Conservation (phyloP, 2,113 vertebrate species). For the Danio rerio region DNA sequence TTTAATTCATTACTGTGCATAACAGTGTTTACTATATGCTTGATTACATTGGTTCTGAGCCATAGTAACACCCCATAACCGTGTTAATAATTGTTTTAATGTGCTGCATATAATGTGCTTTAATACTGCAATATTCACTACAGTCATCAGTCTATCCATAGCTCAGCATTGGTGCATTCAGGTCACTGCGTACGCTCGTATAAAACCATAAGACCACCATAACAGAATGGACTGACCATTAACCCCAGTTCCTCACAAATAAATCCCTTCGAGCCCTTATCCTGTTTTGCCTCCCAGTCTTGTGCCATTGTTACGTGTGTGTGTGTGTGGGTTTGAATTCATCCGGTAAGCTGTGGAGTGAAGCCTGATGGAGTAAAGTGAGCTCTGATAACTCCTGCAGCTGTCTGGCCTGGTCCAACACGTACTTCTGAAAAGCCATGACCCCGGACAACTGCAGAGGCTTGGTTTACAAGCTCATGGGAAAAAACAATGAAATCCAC, state of each 20-base stretch:
- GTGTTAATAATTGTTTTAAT: not conserved
- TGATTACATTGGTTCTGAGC: not conserved
- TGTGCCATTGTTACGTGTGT: conserved; percentile 13
- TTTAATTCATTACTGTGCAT: not conserved
- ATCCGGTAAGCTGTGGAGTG: not conserved
- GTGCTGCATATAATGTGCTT: not conserved
- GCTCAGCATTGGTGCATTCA: not conserved
- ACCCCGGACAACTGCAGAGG: conserved; percentile 18
- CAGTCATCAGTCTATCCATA: not conserved
- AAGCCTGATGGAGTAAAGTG: not conserved
- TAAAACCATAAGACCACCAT: not conserved
- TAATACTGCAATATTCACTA: not conserved
- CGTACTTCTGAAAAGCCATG: not conserved
- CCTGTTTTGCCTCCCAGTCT: conserved; percentile 1
- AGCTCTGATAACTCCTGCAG: conserved; percentile 10
- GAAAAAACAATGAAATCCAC: conserved; percentile 10
- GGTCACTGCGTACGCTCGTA: not conserved
- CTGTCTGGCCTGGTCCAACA: conserved; percentile 14
- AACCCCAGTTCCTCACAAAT: conserved; percentile 5
- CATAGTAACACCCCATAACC: not conserved
- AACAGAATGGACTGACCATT: not conserved
- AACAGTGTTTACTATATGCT: not conserved
- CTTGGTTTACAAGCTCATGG: conserved; percentile 5
- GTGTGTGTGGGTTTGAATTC: conserved; percentile 2
- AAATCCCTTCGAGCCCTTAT: not conserved